A percentile compares a stretch with the other conserved stretches of the same genome.
Conservation (phyloP, 2,113 vertebrate genomes). For the Sylvilagus bachmani region DNA sequence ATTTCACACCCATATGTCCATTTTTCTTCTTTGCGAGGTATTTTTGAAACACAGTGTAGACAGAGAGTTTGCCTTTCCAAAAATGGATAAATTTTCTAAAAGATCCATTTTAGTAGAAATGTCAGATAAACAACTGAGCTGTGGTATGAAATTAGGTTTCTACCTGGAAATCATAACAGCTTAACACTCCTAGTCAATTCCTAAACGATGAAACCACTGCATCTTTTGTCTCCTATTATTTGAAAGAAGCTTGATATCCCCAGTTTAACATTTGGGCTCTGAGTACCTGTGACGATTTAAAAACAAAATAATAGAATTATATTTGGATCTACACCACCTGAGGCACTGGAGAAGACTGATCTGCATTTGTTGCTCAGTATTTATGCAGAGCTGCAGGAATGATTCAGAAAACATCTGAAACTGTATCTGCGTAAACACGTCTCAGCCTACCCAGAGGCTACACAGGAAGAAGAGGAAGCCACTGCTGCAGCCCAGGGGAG, state of each 20-base stretch:
- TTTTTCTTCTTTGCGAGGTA: not conserved
- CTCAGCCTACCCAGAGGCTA: not conserved
- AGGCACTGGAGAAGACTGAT: not conserved
- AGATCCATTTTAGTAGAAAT: not conserved
- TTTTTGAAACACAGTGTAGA: conserved; percentile 34
- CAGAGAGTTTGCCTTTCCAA: not conserved
- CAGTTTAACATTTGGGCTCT: not conserved
- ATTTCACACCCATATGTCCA: not conserved
- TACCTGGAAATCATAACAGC: not conserved
- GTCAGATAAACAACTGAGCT: not conserved
- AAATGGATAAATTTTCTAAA: not conserved
- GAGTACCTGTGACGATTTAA: not conserved
- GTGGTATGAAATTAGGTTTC: not conserved
- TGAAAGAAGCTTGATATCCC: not conserved
- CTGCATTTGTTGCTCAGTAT: not conserved
- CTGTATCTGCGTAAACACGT: not conserved
- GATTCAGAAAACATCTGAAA: not conserved
- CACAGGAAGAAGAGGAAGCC: not conserved
- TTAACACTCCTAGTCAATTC: not conserved
- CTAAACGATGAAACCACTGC: not conserved
- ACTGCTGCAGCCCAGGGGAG: not conserved
- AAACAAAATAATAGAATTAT: not conserved
- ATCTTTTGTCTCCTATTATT: not conserved
- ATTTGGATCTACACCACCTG: not conserved
- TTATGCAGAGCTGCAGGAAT: conserved; percentile 10